Conservation (phyloP, 2,888 invertebrate genomes). For the Hydriomena furcata region DNA sequence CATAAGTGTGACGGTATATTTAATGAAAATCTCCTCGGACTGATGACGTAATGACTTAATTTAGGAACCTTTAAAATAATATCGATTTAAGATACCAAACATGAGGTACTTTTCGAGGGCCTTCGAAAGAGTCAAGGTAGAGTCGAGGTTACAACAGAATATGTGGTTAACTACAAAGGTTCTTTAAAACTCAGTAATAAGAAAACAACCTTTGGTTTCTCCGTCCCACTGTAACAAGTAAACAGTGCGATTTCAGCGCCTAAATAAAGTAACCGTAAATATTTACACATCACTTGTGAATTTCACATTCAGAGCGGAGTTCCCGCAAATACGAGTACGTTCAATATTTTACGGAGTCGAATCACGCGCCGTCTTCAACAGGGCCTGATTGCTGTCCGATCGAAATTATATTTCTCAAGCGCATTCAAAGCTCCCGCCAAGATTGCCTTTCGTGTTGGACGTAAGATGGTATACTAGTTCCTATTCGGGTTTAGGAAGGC, state of each 20-base stretch:
- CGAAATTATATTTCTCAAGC: conserved; percentile 81
- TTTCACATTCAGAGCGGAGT: conserved; percentile 46
- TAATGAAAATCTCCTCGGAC: too few species aligned
- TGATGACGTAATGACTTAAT: too few species aligned
- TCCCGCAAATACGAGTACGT: conserved; percentile 62
- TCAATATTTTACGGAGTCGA: conserved; percentile 77
- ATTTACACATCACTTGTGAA: conserved; percentile 47
- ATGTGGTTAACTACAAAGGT: too few species aligned
- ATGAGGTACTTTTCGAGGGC: too few species aligned
- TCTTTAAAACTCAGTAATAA: too few species aligned
- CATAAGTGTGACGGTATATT: too few species aligned
- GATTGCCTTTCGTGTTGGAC: conserved; percentile 60
- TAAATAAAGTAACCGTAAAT: conserved; percentile 35
- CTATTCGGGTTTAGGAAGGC: conserved; percentile 14
- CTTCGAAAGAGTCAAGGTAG: too few species aligned
- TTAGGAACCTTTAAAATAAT: too few species aligned
- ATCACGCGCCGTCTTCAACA: conserved; percentile 82
- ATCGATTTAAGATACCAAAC: too few species aligned
- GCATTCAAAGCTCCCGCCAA: conserved; percentile 77
- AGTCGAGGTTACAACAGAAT: too few species aligned
- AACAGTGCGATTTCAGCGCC: conserved; percentile 13
- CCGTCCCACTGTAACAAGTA: neutral
- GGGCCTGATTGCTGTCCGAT: conserved; percentile 82
- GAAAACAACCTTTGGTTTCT: too few species aligned
- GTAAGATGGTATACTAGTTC: conserved; percentile 19